A percentile compares a stretch with the other conserved stretches of the same genome.
phyloP scores from a whole-genome alignment of 2,113 vertebrate genomes.

The Tragelaphus buxtoni region DNA sequence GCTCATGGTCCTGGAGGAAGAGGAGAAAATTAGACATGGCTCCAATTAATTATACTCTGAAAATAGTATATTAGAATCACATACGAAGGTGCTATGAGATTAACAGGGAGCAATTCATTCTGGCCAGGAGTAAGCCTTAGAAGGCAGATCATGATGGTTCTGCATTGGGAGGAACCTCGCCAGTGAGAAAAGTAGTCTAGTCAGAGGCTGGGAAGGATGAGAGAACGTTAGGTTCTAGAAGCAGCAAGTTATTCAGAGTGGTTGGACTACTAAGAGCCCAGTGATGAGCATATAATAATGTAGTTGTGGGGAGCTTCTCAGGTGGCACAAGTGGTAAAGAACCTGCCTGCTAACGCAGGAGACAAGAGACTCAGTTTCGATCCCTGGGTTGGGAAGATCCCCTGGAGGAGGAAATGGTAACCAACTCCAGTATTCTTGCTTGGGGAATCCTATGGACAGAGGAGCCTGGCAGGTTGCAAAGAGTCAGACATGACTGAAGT shows the following conservation, averaged over 20 bases:
- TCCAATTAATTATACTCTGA: background rate
- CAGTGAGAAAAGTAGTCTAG: background rate
- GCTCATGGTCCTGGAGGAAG: background rate
- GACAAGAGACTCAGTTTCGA: background rate
- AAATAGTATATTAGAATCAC: background rate
- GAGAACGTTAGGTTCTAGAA: background rate
- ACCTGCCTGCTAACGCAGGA: background rate
- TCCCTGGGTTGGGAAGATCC: background rate
- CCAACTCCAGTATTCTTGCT: background rate
- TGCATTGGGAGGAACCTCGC: background rate
- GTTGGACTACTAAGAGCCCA: background rate
- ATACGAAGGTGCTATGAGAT: background rate
- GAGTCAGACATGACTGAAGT: background rate
- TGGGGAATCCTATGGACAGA: background rate
- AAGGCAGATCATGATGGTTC: background rate
- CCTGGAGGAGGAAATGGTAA: background rate
- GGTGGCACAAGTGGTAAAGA: background rate
- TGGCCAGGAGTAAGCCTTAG: background rate
- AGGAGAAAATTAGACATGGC: background rate
- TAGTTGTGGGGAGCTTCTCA: background rate
- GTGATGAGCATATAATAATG: background rate
- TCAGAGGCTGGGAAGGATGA: background rate
- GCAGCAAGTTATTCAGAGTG: background rate
- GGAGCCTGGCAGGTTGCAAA: background rate
- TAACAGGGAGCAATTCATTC: background rate